These are phyloP conservation scores for Drosophila acutilabella DNA, from an alignment of 2,888 invertebrate species.

Conservation along the genomic window DNA sequence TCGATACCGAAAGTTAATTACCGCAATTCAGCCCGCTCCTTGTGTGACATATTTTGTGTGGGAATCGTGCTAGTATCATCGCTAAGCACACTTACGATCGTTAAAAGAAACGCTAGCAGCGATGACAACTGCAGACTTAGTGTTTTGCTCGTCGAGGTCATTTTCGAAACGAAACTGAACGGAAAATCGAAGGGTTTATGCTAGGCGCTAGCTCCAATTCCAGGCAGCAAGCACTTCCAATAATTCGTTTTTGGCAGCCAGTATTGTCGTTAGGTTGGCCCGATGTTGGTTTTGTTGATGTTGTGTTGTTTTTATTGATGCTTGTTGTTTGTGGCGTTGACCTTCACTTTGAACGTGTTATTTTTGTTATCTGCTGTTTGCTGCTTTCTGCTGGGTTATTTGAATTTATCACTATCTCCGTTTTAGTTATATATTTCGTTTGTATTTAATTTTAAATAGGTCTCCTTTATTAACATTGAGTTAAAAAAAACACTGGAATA, in stretches of 20 bases:
- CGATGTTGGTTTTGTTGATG: conserved; percentile 33
- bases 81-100: conserved; percentile 55
- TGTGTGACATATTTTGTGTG: conserved; percentile 87
- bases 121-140: conserved; percentile 43
- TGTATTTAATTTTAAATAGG: conserved; percentile 48
- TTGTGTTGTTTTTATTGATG: conserved; percentile 31
- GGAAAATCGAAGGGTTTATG: conserved; percentile 4
- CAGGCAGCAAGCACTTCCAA: conserved; percentile 43
- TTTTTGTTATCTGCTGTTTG: conserved; percentile 35
- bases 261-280: conserved; percentile 58
- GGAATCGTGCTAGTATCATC: conserved; percentile 81
- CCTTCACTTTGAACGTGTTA: conserved; percentile 83
- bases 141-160: conserved; percentile 26
- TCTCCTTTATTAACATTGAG: conserved; percentile 49
- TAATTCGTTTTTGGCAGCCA: conserved; percentile 62
- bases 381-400: conserved; percentile 34
- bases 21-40: conserved; percentile 89
- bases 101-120: conserved; percentile 54
- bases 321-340: conserved; percentile 65
- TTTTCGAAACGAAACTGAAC: conserved; percentile 20
- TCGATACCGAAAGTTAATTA: conserved; percentile 82
- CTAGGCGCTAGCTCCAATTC: conserved; percentile 50
- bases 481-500: conserved; percentile 11
- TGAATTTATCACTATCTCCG: conserved; percentile 45
- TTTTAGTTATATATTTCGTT: conserved; percentile 55